Evolutionary conservation across 1,140 invertebrate genomes (phyloP).

Genomic region (Drosophila sucinea): DNA sequence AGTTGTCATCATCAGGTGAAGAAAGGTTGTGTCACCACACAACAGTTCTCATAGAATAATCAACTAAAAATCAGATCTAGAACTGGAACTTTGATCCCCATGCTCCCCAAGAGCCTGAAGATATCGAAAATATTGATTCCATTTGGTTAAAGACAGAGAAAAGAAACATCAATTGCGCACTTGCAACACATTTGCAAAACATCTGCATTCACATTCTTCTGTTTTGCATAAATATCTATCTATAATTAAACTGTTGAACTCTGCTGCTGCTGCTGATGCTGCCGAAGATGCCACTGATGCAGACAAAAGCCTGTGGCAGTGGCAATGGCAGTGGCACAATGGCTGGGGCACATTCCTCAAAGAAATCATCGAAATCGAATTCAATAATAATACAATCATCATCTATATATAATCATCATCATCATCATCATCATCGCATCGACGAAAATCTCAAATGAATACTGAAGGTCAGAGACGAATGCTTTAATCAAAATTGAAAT

Average conservation of each 20-base stretch:
- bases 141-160: not conserved
- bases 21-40: not conserved
- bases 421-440: constrained; percentile 59
- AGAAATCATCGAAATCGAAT: constrained; percentile 35
- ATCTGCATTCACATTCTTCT: constrained; percentile 5
- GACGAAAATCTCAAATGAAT: constrained; percentile 71
- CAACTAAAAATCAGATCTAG: too few relatives aligned
- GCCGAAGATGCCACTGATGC: not conserved
- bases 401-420: constrained; percentile 66
- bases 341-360: constrained; percentile 18
- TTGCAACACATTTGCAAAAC: not conserved
- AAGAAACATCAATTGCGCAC: not conserved
- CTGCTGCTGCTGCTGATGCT: not conserved
- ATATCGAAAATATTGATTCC: not conserved
- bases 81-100: too few relatives aligned
- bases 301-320: not conserved
- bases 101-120: too few relatives aligned
- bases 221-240: constrained; percentile 13
- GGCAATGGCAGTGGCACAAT: not conserved
- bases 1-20: constrained; percentile 50
- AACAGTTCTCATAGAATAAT: not conserved
- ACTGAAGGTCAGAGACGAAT: constrained; percentile 71
- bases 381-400: constrained; percentile 55
- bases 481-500: constrained; percentile 64
- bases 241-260: constrained; percentile 67